Conservation (phyloP, 1,140 invertebrate genomes). For the Penaeus indicus region DNA sequence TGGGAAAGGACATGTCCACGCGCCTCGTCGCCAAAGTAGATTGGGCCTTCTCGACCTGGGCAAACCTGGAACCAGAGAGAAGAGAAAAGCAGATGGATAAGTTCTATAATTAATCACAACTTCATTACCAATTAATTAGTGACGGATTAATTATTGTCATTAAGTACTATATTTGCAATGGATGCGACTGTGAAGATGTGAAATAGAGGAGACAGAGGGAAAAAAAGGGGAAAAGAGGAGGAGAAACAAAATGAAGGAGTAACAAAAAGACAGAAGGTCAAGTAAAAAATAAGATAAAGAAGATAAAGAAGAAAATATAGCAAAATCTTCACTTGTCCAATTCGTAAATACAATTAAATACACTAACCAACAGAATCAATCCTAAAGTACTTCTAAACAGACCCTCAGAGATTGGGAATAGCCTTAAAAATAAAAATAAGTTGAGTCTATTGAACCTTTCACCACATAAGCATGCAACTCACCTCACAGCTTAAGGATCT, state of each 20-base stretch:
- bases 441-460: background rate
- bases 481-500: slow-evolving; percentile 55
- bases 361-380: too few species aligned
- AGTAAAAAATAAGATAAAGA: too few species aligned
- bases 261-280: too few species aligned
- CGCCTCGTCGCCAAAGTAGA: slow-evolving; percentile 89
- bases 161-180: too few species aligned
- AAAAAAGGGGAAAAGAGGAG: too few species aligned
- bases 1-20: slow-evolving; percentile 87
- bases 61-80: slow-evolving; percentile 87
- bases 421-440: background rate
- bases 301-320: too few species aligned
- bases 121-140: background rate
- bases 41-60: slow-evolving; percentile 82
- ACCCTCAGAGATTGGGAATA: background rate
- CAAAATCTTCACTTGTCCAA: too few species aligned
- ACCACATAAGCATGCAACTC: background rate
- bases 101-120: background rate
- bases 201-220: too few species aligned
- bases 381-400: too few species aligned
- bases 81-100: slow-evolving; percentile 77
- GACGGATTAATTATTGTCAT: background rate
- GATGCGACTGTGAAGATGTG: too few species aligned
- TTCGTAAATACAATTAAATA: too few species aligned
- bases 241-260: too few species aligned